Percentiles rank a stretch among this genome's conserved stretches.
phyloP scores from a whole-genome alignment of 2,797 vertebrate species.

The Parotocinclus haroldoi region DNA sequence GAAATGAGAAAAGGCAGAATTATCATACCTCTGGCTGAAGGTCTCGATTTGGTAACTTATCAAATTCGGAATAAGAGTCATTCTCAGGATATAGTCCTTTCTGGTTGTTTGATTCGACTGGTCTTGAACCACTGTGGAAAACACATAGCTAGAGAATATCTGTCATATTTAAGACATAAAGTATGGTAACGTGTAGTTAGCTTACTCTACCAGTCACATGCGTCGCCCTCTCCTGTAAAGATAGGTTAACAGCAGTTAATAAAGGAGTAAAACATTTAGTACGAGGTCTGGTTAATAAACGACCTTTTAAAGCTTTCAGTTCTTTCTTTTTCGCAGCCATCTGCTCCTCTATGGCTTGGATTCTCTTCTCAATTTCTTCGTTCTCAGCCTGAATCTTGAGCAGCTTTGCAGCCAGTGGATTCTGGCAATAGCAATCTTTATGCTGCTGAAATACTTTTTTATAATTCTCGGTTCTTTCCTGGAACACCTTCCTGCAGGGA shows the following conservation, averaged over 20 bases:
- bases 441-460: conserved; percentile 59
- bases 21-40: conserved; percentile 23
- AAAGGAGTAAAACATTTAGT: neutral
- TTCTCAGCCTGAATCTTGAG: conserved; percentile 61
- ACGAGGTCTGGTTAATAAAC: conserved; percentile 6
- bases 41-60: conserved; percentile 47
- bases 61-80: conserved; percentile 19
- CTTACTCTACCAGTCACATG: conserved; percentile 25
- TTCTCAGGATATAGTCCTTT: conserved; percentile 20
- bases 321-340: conserved; percentile 62
- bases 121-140: conserved; percentile 11
- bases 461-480: conserved; percentile 65
- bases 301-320: conserved; percentile 60
- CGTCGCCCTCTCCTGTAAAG: conserved; percentile 16
- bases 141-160: neutral
- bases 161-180: neutral
- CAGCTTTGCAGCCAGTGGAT: conserved; percentile 64
- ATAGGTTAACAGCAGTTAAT: neutral
- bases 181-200: neutral
- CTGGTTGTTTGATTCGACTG: conserved; percentile 32
- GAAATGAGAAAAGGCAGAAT: neutral
- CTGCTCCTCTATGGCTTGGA: conserved; percentile 60
- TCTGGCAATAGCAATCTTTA: conserved; percentile 62
- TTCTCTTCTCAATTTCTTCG: conserved; percentile 61
- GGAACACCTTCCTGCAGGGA: conserved; percentile 57